Percentiles rank a stretch among this genome's conserved stretches.
Conservation (phyloP, 1,140 invertebrate genomes). For the Orius insidiosus region DNA sequence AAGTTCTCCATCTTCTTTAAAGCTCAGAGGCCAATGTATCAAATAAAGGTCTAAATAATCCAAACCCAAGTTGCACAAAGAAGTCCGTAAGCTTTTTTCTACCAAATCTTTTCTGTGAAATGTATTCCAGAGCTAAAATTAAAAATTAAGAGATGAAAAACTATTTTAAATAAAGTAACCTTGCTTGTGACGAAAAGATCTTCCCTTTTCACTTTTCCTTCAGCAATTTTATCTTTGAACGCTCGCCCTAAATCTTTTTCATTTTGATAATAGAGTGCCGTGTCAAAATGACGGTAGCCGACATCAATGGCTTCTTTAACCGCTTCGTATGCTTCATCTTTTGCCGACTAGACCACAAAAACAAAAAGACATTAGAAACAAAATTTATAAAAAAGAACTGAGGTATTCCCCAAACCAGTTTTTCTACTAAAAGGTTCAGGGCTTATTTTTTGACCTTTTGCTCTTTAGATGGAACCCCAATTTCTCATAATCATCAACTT, state of each 20-base stretch:
- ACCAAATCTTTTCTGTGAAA: conserved; percentile 30
- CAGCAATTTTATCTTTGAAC: conserved; percentile 47
- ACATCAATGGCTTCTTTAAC: conserved; percentile 45
- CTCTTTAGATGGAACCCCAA: too few species aligned
- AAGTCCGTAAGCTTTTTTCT: conserved; percentile 32
- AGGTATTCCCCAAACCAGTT: too few species aligned
- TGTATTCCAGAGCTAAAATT: conserved; percentile 34
- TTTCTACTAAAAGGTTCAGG: too few species aligned
- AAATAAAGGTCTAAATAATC: conserved; percentile 61
- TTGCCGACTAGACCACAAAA: too few species aligned
- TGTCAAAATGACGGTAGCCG: conserved; percentile 55
- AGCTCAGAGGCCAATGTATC: conserved; percentile 61
- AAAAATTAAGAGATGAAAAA: conserved; percentile 5
- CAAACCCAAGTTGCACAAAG: conserved; percentile 42
- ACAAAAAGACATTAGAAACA: too few species aligned
- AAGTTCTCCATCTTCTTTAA: conserved; percentile 28
- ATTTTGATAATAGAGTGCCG: conserved; percentile 46
- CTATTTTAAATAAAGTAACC: conserved; percentile 25
- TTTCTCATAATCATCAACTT: too few species aligned
- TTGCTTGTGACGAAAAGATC: conserved; percentile 58
- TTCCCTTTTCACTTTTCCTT: conserved; percentile 49
- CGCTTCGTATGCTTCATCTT: conserved; percentile 25
- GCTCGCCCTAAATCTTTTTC: conserved; percentile 69
- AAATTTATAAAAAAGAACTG: too few species aligned
- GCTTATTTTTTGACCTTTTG: too few species aligned